These are phyloP conservation scores for Arctocebus calabarensis DNA, from an alignment of 2,797 vertebrate species.

Conservation along the genomic window DNA sequence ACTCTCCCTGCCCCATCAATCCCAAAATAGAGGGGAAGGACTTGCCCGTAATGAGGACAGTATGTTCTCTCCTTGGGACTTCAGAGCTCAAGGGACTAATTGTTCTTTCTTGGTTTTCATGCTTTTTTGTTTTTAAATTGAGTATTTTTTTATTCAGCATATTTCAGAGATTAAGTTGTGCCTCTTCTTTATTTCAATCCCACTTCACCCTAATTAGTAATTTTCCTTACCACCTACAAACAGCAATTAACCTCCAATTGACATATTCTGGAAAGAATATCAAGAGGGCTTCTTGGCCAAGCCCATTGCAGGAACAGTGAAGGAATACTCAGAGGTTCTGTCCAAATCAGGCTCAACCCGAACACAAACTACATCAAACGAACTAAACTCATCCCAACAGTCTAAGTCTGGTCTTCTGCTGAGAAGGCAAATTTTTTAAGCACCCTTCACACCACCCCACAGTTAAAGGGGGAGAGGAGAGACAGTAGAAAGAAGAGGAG, in stretches of 20 bases:
- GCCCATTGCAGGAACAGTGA: background rate
- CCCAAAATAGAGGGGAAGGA: background rate
- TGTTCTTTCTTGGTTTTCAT: background rate
- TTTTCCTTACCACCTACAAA: conserved; percentile 36
- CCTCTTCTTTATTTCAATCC: conserved; percentile 46
- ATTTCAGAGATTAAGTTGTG: conserved; percentile 9
- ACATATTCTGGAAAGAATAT: background rate
- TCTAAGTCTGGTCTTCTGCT: background rate
- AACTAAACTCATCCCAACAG: background rate
- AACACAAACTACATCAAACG: background rate
- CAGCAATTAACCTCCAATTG: conserved; percentile 44
- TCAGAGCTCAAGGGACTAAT: background rate
- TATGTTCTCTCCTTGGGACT: background rate
- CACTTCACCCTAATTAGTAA: background rate
- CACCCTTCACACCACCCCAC: background rate
- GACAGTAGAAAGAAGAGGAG: background rate
- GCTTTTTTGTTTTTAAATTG: background rate
- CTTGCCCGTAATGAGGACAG: fast-evolving
- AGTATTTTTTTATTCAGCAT: background rate
- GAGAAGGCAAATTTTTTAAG: background rate
- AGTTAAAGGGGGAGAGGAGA: fast-evolving
- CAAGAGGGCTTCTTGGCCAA: background rate
- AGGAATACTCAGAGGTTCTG: background rate
- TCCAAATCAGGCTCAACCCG: background rate
- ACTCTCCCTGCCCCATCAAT: no score